These are phyloP conservation scores for Ormyrus pomaceus DNA, from an alignment of 2,888 invertebrate genomes.

Conservation along the genomic window DNA sequence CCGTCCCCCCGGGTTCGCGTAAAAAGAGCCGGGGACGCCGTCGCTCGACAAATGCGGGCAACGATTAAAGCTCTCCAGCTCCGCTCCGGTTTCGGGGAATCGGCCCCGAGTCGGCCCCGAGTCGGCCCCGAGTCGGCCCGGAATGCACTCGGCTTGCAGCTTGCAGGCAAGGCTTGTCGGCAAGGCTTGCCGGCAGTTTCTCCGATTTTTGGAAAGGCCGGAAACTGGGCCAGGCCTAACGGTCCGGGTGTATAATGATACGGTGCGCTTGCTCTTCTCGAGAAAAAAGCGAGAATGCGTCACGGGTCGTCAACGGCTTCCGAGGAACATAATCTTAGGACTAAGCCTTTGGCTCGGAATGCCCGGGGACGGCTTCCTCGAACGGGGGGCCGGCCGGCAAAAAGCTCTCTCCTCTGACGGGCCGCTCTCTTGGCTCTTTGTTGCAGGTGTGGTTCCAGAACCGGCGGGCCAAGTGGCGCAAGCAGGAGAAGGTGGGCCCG, in stretches of 20 bases:
- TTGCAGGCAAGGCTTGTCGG: too few relatives aligned
- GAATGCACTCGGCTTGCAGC: too few relatives aligned
- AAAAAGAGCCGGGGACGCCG: too few relatives aligned
- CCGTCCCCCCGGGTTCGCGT: too few relatives aligned
- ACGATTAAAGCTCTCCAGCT: too few relatives aligned
- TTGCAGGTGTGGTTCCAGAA: slow-evolving; percentile 97
- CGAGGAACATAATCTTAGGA: slow-evolving; percentile 57
- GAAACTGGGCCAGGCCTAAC: too few relatives aligned
- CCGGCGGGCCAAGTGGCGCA: slow-evolving; percentile 95
- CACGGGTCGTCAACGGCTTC: slow-evolving; percentile 63
- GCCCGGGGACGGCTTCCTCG: slow-evolving; percentile 59
- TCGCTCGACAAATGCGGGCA: too few relatives aligned
- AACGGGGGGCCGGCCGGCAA: slow-evolving; percentile 34
- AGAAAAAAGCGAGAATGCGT: slow-evolving; percentile 66
- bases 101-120: too few relatives aligned
- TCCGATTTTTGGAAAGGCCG: too few relatives aligned
- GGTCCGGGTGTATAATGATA: slow-evolving; percentile 61
- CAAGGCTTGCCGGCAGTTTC: slow-evolving; percentile 40
- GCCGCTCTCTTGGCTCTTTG: slow-evolving; percentile 16
- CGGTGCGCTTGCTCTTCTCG: slow-evolving; percentile 59
- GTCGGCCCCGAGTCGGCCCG: too few relatives aligned
- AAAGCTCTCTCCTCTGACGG: too few relatives aligned
- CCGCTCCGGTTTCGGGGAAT: too few relatives aligned
- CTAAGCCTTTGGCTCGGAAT: slow-evolving; percentile 58
- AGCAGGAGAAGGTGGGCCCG: slow-evolving; percentile 94